Conservation (phyloP, 2,113 vertebrate genomes). For the Embiotoca jacksoni region DNA sequence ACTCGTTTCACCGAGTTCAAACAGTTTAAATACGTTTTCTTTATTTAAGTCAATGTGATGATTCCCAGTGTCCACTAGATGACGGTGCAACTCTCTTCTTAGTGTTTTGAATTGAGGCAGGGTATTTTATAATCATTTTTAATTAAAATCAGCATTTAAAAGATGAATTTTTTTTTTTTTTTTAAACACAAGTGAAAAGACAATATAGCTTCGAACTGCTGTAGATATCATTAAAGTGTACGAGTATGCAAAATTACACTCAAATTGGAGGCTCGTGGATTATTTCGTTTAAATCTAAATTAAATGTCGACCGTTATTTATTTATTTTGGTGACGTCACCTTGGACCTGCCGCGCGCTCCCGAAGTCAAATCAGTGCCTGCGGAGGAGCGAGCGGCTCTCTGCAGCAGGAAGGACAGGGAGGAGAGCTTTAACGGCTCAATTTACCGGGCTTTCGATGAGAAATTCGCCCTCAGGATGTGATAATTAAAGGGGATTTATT, state of each 20-base stretch:
- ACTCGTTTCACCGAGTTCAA: no score
- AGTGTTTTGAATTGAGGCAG: no score
- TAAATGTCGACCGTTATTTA: neutral
- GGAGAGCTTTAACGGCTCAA: neutral
- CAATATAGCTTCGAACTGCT: no score
- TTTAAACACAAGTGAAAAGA: no score
- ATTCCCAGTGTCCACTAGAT: slow-evolving; percentile 31
- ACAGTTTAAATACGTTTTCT: no score
- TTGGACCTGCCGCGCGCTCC: slow-evolving; percentile 50
- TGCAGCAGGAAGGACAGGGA: neutral
- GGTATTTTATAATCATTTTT: no score
- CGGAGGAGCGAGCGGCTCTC: neutral
- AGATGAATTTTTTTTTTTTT: no score
- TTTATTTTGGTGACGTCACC: slow-evolving; percentile 23
- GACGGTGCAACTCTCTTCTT: neutral
- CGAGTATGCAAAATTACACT: no score
- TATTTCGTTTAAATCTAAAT: neutral
- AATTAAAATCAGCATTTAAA: no score
- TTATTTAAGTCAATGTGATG: neutral
- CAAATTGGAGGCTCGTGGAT: no score
- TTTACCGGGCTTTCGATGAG: accelerated
- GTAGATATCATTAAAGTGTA: no score
- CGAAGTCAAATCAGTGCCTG: slow-evolving; percentile 18
- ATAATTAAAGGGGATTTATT: neutral
- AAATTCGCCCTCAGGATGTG: neutral